Evolutionary conservation across 2,888 invertebrate species (phyloP), one percentile per base, ranked within the genome.

Genomic region (Silvanus unidentatus): DNA sequence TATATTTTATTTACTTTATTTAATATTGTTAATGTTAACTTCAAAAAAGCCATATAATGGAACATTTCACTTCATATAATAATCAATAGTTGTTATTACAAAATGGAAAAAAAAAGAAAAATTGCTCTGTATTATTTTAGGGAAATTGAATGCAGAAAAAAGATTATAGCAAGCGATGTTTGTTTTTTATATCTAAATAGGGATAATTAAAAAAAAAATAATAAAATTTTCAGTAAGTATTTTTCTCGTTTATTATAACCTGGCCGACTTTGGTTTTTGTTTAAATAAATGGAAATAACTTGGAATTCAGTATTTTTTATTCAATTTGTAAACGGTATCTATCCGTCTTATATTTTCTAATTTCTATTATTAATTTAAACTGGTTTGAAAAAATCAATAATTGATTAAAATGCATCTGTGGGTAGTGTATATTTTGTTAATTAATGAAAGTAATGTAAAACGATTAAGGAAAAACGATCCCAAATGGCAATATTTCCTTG

Each of bases 171-270:
- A 72, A 73, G 73, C 75, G 73, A 76, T 76, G 75, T 77, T 78
- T 77, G 75, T 77, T 78, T 77, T 78, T 78, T 78, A 63, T 77
- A 77, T 76, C 76, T 77, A 72, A 22, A 75, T 77, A 77, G 77
- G 75, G 73, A 75, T 73, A 74, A 77, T 75, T 74, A 64, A 63
- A 63, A 60, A 62, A 60, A 66, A 62, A 60, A 56, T 56, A 66
- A 66, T 66, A 77, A 77, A 77, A 73, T 75, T 76, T 77, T 74
- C 70, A 74, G 72, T 73, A 74, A 74, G 32, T 32, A 32, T 32
- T 32, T 32, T 32, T 32, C 12, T 32, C 32, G n/a, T 32, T 32
- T 32, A n/a, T 12, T 32, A 32, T 11, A 28, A 6, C 32, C 32
- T 32, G 32, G n/a, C 6, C 10, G n/a, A 32, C 8, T 22, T 22